Evolutionary conservation across 2,797 vertebrate species (phyloP).

Genomic region (Discoglossus pictus): DNA sequence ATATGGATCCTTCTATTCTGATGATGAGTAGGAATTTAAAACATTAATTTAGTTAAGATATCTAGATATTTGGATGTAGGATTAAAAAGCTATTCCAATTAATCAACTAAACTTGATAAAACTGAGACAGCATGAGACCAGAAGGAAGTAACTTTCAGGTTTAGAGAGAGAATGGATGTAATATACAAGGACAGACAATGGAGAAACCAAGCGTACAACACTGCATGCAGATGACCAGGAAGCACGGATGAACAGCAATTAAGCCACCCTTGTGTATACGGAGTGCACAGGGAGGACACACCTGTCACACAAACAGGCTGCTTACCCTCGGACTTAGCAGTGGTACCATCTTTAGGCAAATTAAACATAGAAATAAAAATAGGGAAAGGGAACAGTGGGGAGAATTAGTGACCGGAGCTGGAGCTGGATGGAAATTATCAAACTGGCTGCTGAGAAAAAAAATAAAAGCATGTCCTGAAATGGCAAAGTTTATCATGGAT

Average conservation of each 20-base stretch:
- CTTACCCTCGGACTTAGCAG: constrained; percentile 97
- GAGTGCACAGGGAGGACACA: constrained; percentile 65
- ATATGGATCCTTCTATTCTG: no score
- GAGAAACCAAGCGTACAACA: constrained; percentile 78
- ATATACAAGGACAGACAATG: constrained; percentile 39
- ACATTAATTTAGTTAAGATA: no score
- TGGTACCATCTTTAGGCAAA: constrained; percentile 94
- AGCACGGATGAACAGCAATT: constrained; percentile 71
- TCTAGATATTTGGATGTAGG: no score
- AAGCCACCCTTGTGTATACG: constrained; percentile 65
- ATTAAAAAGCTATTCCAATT: no score
- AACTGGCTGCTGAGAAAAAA: constrained; percentile 13
- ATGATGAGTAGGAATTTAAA: no score
- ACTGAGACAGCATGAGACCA: constrained; percentile 18
- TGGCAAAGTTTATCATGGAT: no score
- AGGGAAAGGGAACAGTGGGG: constrained; percentile 75
- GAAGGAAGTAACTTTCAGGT: constrained; percentile 32
- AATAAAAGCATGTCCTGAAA: no score
- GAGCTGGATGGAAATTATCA: constrained; percentile 55
- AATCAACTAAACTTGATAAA: no score
- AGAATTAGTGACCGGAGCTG: constrained; percentile 70
- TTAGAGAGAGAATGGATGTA: constrained; percentile 52
- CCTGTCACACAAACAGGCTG: constrained; percentile 74
- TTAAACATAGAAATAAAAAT: constrained; percentile 80
- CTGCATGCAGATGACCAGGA: constrained; percentile 82